Evolutionary conservation across 2,797 vertebrate genomes (phyloP), one percentile per base, ranked within the genome.

Genomic region (Remorina albescens): DNA sequence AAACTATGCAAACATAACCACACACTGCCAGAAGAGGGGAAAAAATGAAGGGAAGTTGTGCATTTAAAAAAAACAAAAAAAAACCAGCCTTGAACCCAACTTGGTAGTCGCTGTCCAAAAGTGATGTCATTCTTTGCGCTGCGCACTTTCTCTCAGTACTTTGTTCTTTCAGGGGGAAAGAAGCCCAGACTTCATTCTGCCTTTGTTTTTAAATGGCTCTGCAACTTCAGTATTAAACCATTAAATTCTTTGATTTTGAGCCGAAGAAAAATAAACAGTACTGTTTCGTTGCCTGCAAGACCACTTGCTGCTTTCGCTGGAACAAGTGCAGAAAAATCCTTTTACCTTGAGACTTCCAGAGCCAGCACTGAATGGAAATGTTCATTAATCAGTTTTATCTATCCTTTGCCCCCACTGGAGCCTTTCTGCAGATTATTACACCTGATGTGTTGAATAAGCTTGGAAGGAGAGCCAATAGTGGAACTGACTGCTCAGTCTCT

Each of bases 121-220:
- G 82, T 94, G 88, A 94, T 86, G 90, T 94, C 89, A 94, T 92
- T 65, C 80, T 83, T 76, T 83, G 81, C 85, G 60, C 82, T 89
- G 88, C 88, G 89, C 81, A 86, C 80, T 88, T 90, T 89, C 84
- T 91, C 88, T 90, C 81, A 57, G 79, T 72, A 89, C 86, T 88
- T 91, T 86, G 81, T 88, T 85, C 82, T 91, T 85, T 78, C 61
- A 55, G 74, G 59, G 62, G 50, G 28, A 82, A 82, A 77, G 70
- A 73, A 78, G 76, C 71, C 81, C 77, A 57, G 62, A 74, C 71
- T 81, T 69, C 15, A 6, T 80, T 86, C 76, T 64, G 76, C 63
- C 49, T 84, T 88, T 87, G 76, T 89, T 84, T 86, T 78, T 65
- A 74, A 78, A 88, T 68, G 72, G 62, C 76, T 89, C 75, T 73